Evolutionary conservation across 2,888 invertebrate species (phyloP), one percentile per base, ranked within the genome.

Genomic region (Rhamnusium bicolor): DNA sequence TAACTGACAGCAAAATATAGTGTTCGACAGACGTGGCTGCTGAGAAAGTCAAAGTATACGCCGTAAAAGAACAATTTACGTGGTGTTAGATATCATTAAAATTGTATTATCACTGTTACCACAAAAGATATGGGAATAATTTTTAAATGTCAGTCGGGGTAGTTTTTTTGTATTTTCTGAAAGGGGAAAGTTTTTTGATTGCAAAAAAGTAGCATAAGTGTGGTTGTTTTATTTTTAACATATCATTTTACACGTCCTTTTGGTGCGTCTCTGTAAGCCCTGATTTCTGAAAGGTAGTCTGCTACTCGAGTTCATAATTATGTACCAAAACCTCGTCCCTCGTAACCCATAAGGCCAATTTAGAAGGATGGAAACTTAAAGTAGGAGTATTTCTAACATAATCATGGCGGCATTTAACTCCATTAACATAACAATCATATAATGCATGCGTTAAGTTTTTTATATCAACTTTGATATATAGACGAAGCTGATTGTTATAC

Each of bases 351-450:
- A 19, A 61, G 61, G 61, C 58, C 58, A 61, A 61, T 61, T 61
- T 61, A 24, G 61, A 21, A 21, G 61, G 46, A 61, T 18, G 46
- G 46, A 46, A 21, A 51, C 51, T 10, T 51, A 16, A 51, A 19
- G 51, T 51, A 16, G 21, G 32, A 40, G 61, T 21, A 46, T 40
- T 61, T 46, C 46, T 24, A 61, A 46, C 61, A 46, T 58, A 58
- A 61, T 61, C 46, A 61, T 61, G 61, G 46, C 61, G 61, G 61
- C 61, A 61, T 61, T 61, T 46, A 40, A 21, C 21, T 16, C 71
- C 61, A 76, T 76, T 76, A 73, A 73, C 76, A 76, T 73, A 73
- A 76, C 73, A 76, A 76, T 76, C 76, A 73, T 76, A 73, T 76
- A 76, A 71, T 61, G 69, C 76, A 76, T 62, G 73, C 69, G 66